Conservation (phyloP, 2,888 invertebrate species). For the Tetrapedia diversipes region DNA sequence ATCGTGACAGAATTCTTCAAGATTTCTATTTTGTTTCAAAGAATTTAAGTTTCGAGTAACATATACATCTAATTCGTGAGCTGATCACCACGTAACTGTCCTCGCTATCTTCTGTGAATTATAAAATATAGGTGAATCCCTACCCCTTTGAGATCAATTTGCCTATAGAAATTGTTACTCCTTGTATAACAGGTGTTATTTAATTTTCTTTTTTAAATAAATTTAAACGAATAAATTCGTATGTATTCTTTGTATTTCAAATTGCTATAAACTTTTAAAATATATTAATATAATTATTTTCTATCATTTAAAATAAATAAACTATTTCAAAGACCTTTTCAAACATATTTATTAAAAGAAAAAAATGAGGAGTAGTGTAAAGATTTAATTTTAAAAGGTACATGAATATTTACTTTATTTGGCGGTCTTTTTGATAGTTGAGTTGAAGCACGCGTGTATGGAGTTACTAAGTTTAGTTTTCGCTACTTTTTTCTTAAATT, state of each 20-base stretch:
- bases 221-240: neutral
- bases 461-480: neutral
- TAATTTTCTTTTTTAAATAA: constrained; percentile 2
- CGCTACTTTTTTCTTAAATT: constrained; percentile 21
- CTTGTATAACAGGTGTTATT: neutral
- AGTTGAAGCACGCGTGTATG: constrained; percentile 8
- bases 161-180: constrained; percentile 1
- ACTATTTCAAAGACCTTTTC: neutral
- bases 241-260: neutral
- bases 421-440: constrained; percentile 42
- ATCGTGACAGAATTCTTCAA: neutral
- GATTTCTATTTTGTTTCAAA: neutral
- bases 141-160: constrained; percentile 27
- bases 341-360: neutral
- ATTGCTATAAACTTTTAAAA: neutral
- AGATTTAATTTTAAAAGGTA: neutral
- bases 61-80: constrained; percentile 7
- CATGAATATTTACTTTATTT: constrained; percentile 6
- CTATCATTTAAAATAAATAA: neutral
- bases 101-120: constrained; percentile 24
- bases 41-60: neutral
- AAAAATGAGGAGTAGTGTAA: neutral
- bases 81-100: constrained; percentile 44
- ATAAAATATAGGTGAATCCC: constrained; percentile 46
- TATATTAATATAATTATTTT: neutral